Conservation (phyloP, 2,888 invertebrate genomes). For the Prionchulus punctatus region DNA sequence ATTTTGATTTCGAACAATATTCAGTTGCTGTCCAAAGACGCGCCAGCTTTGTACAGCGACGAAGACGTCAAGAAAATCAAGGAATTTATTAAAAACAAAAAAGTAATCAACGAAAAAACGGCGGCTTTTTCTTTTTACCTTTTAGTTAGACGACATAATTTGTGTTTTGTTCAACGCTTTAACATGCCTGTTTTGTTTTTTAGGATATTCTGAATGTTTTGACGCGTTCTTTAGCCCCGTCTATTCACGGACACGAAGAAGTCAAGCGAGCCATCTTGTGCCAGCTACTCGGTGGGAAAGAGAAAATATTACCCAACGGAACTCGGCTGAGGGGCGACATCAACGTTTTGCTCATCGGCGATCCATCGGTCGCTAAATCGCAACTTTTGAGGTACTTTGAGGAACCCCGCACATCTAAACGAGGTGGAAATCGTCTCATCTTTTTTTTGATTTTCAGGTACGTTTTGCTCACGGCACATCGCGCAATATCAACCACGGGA, state of each 20-base stretch:
- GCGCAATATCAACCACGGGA: slow-evolving; percentile 92
- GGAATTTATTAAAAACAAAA: slow-evolving; percentile 45
- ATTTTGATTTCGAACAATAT: slow-evolving; percentile 84
- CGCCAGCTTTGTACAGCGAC: slow-evolving; percentile 49
- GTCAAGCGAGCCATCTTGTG: slow-evolving; percentile 92
- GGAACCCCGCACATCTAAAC: not conserved
- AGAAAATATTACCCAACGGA: slow-evolving; percentile 68
- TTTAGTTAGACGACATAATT: not conserved
- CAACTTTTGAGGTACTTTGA: slow-evolving; percentile 45
- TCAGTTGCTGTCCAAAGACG: slow-evolving; percentile 71
- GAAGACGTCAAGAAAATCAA: slow-evolving; percentile 80
- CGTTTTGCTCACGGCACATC: slow-evolving; percentile 77
- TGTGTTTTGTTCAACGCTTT: not conserved
- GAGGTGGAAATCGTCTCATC: not conserved
- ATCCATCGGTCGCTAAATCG: slow-evolving; percentile 97
- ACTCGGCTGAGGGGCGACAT: slow-evolving; percentile 74
- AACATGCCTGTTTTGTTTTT: not conserved
- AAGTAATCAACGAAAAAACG: slow-evolving; percentile 14
- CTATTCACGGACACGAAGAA: slow-evolving; percentile 88
- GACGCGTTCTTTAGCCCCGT: slow-evolving; percentile 80
- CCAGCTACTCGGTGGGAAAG: slow-evolving; percentile 78
- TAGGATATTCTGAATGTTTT: slow-evolving; percentile 69
- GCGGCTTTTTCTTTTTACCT: not conserved
- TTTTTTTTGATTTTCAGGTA: slow-evolving; percentile 45
- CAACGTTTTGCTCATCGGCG: slow-evolving; percentile 83